These are phyloP conservation scores for Arrhamphus sclerolepis DNA, from an alignment of 2,797 vertebrate species.

Conservation along the genomic window DNA sequence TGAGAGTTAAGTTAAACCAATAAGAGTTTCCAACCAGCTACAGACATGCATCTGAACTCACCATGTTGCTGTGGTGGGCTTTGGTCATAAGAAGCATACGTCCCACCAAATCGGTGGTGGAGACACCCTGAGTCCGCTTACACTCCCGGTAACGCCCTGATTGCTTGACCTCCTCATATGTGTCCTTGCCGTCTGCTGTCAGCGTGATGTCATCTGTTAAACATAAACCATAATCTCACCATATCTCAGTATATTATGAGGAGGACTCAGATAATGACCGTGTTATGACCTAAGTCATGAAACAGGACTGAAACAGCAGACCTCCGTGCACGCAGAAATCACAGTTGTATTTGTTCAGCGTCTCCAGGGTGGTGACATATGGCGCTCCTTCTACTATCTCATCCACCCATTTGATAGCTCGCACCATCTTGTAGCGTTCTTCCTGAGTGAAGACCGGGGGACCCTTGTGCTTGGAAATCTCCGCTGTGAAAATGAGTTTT, in stretches of 20 bases:
- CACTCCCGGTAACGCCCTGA: slow-evolving; percentile 94
- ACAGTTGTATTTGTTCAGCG: slow-evolving; percentile 91
- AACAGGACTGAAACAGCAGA: background rate
- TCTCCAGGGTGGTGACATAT: slow-evolving; percentile 95
- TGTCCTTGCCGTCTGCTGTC: slow-evolving; percentile 93
- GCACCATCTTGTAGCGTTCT: slow-evolving; percentile 97
- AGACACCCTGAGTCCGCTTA: slow-evolving; percentile 95
- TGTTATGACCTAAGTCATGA: too few relatives aligned
- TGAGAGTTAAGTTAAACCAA: background rate
- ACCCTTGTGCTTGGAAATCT: slow-evolving; percentile 97
- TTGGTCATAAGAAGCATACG: slow-evolving; percentile 98
- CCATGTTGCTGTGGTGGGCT: slow-evolving; percentile 94
- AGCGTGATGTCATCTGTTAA: slow-evolving; percentile 93
- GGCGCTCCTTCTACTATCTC: slow-evolving; percentile 94
- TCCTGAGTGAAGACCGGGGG: slow-evolving; percentile 97
- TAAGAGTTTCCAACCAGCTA: background rate
- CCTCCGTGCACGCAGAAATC: slow-evolving; percentile 91
- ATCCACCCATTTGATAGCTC: slow-evolving; percentile 98
- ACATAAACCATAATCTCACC: slow-evolving; percentile 7
- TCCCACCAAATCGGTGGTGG: slow-evolving; percentile 96
- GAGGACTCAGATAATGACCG: background rate
- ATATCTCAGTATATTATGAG: background rate
- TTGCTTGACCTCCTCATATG: slow-evolving; percentile 94
- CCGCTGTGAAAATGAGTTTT: slow-evolving; percentile 74
- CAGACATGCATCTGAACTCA: slow-evolving; percentile 65